Evolutionary conservation across 2,888 invertebrate genomes (phyloP), one percentile per base, ranked within the genome.

Genomic region (Hesperia comma): DNA sequence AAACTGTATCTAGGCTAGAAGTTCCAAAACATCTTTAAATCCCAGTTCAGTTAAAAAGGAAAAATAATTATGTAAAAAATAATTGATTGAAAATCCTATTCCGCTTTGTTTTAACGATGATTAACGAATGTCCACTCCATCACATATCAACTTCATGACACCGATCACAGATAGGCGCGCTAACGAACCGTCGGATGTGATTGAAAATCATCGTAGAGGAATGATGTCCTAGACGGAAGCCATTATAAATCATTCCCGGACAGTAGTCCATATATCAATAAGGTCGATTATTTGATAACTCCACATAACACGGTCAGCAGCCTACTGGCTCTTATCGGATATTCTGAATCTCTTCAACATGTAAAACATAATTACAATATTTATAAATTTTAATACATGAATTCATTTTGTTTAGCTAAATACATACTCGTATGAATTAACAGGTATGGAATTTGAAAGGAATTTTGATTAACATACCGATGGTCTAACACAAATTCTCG

Each of bases 121-220:
- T 56, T 10, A 61, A 55, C 8, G 12, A 69, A 68, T 80, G 76
- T 83, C 88, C 69, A 74, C 77, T 88, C 87, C 83, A 83, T 75
- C 70, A 67, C 56, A 71, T 69, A 63, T 70, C 32, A 69, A 55
- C 62, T 71, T 64, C 64, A 57, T 69, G 73, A 68, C 69, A 69
- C 75, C 75, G 84, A 88, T 86, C 80, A 77, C 74, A 88, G 90
- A 90, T 87, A 87, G 77, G 79, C 71, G 72, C 80, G 84, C 89
- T 92, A 92, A 92, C 92, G 92, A 92, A 92, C 85, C 91, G 83
- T 89, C 90, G 85, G 85, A 88, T 91, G 85, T 92, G 92, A 92
- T 92, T 92, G 92, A 90, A 91, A 92, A 91, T 92, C 91, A 91
- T 90, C 88, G 85, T 81, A 80, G 82, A 88, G 89, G 83, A 87